Percentiles rank a stretch among this genome's conserved stretches.
These are phyloP conservation scores for Adelognathus sp. DNA, from an alignment of 2,888 invertebrate species.

Conservation along the genomic window DNA sequence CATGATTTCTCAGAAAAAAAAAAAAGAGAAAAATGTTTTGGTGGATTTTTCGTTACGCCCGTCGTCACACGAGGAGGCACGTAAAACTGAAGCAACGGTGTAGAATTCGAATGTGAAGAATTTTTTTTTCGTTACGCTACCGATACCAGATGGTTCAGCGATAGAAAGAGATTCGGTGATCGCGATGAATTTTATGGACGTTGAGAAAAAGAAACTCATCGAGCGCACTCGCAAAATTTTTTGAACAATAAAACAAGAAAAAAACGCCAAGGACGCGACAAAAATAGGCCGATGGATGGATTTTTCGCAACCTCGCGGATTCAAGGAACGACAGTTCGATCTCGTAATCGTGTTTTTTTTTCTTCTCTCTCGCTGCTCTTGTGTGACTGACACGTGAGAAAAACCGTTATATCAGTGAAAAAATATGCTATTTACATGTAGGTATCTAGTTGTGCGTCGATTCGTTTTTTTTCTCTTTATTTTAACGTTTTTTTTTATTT, in stretches of 20 bases:
- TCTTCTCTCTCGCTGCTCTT: not conserved
- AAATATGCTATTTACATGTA: conserved; percentile 80
- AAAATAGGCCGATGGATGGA: conserved; percentile 55
- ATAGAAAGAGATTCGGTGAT: conserved; percentile 43
- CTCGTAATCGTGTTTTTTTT: conserved; percentile 40
- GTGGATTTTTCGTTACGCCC: conserved; percentile 10
- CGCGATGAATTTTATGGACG: conserved; percentile 56
- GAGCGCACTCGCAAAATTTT: conserved; percentile 40
- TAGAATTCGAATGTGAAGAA: conserved; percentile 56
- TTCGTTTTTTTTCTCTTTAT: conserved; percentile 72
- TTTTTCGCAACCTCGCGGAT: conserved; percentile 36
- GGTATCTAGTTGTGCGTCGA: conserved; percentile 78
- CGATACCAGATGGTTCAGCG: conserved; percentile 34
- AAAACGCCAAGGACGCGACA: conserved; percentile 23
- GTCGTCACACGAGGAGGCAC: conserved; percentile 1
- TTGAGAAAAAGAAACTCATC: conserved; percentile 49
- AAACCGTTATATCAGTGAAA: conserved; percentile 73
- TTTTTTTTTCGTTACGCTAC: conserved; percentile 19
- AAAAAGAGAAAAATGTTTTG: too few relatives aligned
- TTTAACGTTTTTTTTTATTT: conserved; percentile 48
- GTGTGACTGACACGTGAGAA: conserved; percentile 60
- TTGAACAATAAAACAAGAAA: not conserved
- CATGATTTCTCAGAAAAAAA: conserved; percentile 25
- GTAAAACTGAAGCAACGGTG: conserved; percentile 50
- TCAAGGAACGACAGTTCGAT: conserved; percentile 55